These are phyloP conservation scores for Xestia xanthographa DNA, from an alignment of 2,888 invertebrate genomes.

Conservation along the genomic window DNA sequence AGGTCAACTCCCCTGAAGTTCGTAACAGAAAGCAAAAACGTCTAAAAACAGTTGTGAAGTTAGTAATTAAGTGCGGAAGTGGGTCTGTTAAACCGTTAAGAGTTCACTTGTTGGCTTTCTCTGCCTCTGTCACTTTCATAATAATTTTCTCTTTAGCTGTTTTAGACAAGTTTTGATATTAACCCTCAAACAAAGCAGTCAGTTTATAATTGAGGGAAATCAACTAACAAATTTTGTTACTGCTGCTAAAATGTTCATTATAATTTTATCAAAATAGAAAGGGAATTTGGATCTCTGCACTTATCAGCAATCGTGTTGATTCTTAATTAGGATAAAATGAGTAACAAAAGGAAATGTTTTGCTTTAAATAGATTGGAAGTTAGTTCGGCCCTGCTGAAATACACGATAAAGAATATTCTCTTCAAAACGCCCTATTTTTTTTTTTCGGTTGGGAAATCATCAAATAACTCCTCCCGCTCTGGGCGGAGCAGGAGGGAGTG, in stretches of 20 bases:
- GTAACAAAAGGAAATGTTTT: neutral
- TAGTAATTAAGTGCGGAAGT: slow-evolving; percentile 60
- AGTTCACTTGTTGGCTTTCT: slow-evolving; percentile 45
- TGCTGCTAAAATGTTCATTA: slow-evolving; percentile 10
- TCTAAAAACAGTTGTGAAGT: slow-evolving; percentile 59
- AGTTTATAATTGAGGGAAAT: slow-evolving; percentile 41
- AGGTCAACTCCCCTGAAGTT: slow-evolving; percentile 42
- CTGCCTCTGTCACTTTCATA: slow-evolving; percentile 47
- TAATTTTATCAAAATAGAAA: slow-evolving; percentile 3
- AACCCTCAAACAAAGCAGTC: slow-evolving; percentile 33
- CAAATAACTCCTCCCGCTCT: too few species aligned
- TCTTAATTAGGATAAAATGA: neutral
- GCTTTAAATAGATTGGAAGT: neutral
- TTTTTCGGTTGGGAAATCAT: too few species aligned
- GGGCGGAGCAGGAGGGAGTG: too few species aligned
- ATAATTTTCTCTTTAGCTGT: slow-evolving; percentile 40
- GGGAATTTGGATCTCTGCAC: neutral
- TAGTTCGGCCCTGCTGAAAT: neutral
- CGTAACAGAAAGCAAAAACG: slow-evolving; percentile 59
- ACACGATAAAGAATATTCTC: neutral
- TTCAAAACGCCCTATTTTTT: too few species aligned
- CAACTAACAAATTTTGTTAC: slow-evolving; percentile 22
- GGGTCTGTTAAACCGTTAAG: slow-evolving; percentile 47
- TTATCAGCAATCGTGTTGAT: neutral
- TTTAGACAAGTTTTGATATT: slow-evolving; percentile 54